Evolutionary conservation across 2,888 invertebrate genomes (phyloP), one percentile per base, ranked within the genome.

Genomic region (Tricholauxania praeusta): DNA sequence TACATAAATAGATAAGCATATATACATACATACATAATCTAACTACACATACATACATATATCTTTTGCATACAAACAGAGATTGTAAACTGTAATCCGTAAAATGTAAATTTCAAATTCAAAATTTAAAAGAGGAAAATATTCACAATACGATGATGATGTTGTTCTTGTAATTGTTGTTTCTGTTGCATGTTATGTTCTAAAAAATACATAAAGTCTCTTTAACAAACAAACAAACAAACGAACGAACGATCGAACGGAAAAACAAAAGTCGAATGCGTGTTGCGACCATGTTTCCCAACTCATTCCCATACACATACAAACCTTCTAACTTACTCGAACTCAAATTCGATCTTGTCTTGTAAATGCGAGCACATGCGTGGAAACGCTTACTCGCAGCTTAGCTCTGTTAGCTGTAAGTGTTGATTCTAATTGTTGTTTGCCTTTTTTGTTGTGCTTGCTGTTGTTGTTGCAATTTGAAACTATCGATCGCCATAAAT

Each of bases 381-480:
- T 74, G 74, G 60, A 72, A 72, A 74, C 76, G 76, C 74, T 74
- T 74, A 4, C 28, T 28, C 28, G 28, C 4, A 76, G 76, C 76
- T 74, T 76, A 28, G 28, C 28, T 74, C 76, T 73, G 62, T 60
- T 71, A 64, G 48, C 19, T 28, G 51, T 60, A 17, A 57, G 52
- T 66, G 39, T 59, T 71, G 65, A 65, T 53, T 51, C 53, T 52
- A 15, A 51, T 32, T 62, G 28, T 32, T 62, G 52, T 57, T 67
- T 67, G 53, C 57, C 19, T 39, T 67, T 55, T 47, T 15, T 72
- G 68, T 57, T 69, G 72, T 73, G 28, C 59, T 69, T 17, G 51
- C 32, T 72, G 65, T 51, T 66, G 57, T 49, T 66, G 28, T 71
- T 65, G 53, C 47, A 63, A 63, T 63, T 49, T 17, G 17, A 63